Conservation (phyloP, 2,888 invertebrate species). For the Leucozona laternaria region DNA sequence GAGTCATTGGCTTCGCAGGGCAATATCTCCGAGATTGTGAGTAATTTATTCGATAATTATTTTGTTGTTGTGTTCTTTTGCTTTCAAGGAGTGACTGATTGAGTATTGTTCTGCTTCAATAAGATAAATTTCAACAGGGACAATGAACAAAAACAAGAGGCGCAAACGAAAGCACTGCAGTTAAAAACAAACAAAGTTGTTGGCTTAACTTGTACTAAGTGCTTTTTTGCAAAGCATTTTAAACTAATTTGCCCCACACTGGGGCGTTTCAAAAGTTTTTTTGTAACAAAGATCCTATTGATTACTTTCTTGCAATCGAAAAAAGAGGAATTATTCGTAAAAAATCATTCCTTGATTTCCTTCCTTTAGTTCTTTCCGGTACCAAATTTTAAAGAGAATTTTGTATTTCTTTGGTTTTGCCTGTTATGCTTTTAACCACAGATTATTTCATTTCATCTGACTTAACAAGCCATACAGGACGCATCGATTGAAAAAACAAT, state of each 20-base stretch:
- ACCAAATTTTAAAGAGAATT: too few species aligned
- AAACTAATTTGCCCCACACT: background rate
- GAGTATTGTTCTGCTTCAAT: background rate
- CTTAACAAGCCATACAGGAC: too few species aligned
- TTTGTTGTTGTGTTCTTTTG: background rate
- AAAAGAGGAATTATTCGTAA: too few species aligned
- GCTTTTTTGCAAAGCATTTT: background rate
- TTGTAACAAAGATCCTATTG: too few species aligned
- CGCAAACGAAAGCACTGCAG: background rate
- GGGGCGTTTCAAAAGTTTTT: background rate
- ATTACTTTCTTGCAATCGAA: too few species aligned
- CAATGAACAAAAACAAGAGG: background rate
- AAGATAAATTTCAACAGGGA: background rate
- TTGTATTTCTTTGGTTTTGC: too few species aligned
- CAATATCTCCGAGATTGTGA: conserved; percentile 82
- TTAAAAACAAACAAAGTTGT: background rate
- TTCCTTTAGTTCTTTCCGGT: too few species aligned
- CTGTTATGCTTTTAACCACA: too few species aligned
- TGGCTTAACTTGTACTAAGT: background rate
- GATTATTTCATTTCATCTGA: too few species aligned
- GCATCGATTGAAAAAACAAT: too few species aligned
- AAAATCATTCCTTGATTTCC: too few species aligned
- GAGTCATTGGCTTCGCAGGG: conserved; percentile 84
- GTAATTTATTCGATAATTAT: conserved; percentile 24
- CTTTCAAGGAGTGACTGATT: background rate